A percentile compares a stretch with the other conserved stretches of the same genome.
Conservation (phyloP, 2,113 vertebrate genomes). For the Ageneiosus marmoratus region DNA sequence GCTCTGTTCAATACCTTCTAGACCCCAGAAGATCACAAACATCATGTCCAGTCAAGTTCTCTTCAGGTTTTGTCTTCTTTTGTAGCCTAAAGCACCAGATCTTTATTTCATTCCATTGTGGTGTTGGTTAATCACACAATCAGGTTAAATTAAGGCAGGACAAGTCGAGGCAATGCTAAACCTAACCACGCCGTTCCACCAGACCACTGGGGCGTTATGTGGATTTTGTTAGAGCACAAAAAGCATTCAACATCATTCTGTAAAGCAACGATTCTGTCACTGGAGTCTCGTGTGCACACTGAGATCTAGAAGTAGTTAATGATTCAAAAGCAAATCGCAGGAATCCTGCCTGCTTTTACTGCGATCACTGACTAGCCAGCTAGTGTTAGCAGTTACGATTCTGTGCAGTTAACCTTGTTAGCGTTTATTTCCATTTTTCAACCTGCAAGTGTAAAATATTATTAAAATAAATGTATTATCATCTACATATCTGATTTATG, state of each 20-base stretch:
- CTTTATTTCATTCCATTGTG: background rate
- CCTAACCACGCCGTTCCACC: background rate
- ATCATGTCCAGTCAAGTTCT: background rate
- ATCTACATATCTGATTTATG: no score
- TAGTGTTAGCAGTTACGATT: background rate
- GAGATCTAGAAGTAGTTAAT: background rate
- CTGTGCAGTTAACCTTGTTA: no score
- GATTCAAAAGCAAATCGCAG: background rate
- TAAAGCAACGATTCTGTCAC: background rate
- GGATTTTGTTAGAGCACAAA: background rate
- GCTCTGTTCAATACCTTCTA: background rate
- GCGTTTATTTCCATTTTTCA: no score
- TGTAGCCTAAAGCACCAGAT: background rate
- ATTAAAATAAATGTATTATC: no score
- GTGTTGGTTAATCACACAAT: background rate
- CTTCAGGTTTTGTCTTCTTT: background rate
- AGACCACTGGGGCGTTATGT: background rate
- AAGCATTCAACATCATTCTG: background rate
- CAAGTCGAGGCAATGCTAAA: background rate
- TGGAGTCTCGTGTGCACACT: background rate
- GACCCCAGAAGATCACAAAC: background rate
- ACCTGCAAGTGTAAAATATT: no score
- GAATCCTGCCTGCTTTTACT: background rate
- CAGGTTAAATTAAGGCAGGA: background rate
- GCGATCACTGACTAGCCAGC: background rate